Evolutionary conservation across 30 jellyfish, hydroid and myxozoan genomes (phyloP).

Genomic region (Turritopsis dohrnii): DNA sequence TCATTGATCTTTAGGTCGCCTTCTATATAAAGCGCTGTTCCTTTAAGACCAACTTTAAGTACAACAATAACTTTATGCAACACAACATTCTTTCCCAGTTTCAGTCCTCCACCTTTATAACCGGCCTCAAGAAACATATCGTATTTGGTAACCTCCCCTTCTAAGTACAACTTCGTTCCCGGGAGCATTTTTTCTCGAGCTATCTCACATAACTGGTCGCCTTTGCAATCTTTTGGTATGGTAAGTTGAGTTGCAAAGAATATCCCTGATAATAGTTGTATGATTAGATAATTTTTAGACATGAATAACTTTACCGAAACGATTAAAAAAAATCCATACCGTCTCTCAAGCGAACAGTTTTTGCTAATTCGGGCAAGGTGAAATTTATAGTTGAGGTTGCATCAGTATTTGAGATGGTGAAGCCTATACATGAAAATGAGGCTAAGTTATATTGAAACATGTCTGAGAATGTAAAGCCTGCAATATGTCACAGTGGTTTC

Average conservation of each 20-base stretch:
- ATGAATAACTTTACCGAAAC: neutral
- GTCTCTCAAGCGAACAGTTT: conserved; percentile 10
- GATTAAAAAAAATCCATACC: conserved; percentile 17
- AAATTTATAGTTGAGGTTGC: conserved; percentile 46
- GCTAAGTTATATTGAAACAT: no score
- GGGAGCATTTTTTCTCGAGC: conserved; percentile 46
- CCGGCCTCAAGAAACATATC: conserved; percentile 50
- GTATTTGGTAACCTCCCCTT: conserved; percentile 45
- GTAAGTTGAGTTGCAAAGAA: conserved; percentile 43
- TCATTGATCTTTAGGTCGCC: conserved; percentile 43
- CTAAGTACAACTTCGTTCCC: conserved; percentile 51
- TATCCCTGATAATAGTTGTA: conserved; percentile 40
- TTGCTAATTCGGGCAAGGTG: conserved; percentile 44
- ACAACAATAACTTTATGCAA: conserved; percentile 40
- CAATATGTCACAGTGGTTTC: no score
- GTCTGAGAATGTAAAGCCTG: no score
- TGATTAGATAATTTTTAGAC: neutral
- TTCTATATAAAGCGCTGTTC: conserved; percentile 44
- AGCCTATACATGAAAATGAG: conserved; percentile 15
- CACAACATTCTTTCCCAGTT: conserved; percentile 40
- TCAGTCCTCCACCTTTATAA: conserved; percentile 44
- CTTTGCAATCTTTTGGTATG: conserved; percentile 70
- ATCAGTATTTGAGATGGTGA: conserved; percentile 49
- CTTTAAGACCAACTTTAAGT: conserved; percentile 39
- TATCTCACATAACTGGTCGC: conserved; percentile 60